Evolutionary conservation across 2,888 invertebrate genomes (phyloP), one percentile per base, ranked within the genome.

Genomic region (Orthonychiurus folsomi): DNA sequence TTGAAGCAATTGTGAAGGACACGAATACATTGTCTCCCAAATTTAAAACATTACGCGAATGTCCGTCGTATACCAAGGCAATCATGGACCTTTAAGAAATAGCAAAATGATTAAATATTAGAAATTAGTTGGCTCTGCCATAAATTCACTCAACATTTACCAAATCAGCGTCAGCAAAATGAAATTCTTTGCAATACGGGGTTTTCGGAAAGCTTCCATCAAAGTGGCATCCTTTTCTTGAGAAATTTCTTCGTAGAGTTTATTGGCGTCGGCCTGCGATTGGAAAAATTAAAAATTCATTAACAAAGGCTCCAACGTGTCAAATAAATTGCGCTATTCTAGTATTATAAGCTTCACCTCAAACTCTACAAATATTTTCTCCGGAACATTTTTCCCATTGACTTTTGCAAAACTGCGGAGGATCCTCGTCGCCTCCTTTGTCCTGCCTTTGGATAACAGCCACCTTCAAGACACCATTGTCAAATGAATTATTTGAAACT

Each of bases 21-120:
- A 59, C 25, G 18, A 61, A 63, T 5, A 66, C 50, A 53, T 59
- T 52, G 18, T 54, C 60, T n/a, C 52, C 60, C 23, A 60, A 9
- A 28, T 65, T 54, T 24, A 59, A 25, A 18, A 92, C 90, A 75
- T 91, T 92, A 74, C 92, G 81, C 20, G 91, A 90, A 75, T 93
- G 92, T 0, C 90, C 90, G 74, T 92, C 90, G 76, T 91, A 90
- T 1, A 89, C 89, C 74, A 92, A 75, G 0, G 90, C 89, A 62
- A 91, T 88, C n/a, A 87, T 85, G 87, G 90, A 89, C 81, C 81
- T 81, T 59, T 27, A 64, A 62, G 65, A 57, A 5, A 47, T 60
- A 27, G 20, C 18, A 58, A 57, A 62, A 15, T 61, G 20, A 20
- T n/a, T 28, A 24, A 21, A 63, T 12, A 56, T 63, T 20, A 15